Conservation (phyloP, 2,113 vertebrate species). For the cattle (Bos taurus) region ARS-UCD2.0 NC_037331.1:28907001-28907500, state of each 20-base stretch:
- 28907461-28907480: background rate
- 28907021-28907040: background rate
- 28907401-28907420: background rate
- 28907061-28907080: background rate
- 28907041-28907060: too few species aligned
- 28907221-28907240: background rate
- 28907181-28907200: background rate
- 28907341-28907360: background rate
- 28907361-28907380: background rate
- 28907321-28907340: background rate
- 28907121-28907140: background rate
- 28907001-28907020: background rate
- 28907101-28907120: background rate
- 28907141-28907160: background rate
- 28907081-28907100: background rate
- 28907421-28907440: background rate
- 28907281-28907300: background rate
- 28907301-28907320: background rate
- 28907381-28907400: background rate
- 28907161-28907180: background rate
- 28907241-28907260: background rate
- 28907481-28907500: background rate
- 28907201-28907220: background rate
- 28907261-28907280: background rate
- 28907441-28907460: background rate